A percentile compares a stretch with the other conserved stretches of the same genome.
Conservation (phyloP, 2,888 invertebrate species). For the Parthenolecanium corni region DNA sequence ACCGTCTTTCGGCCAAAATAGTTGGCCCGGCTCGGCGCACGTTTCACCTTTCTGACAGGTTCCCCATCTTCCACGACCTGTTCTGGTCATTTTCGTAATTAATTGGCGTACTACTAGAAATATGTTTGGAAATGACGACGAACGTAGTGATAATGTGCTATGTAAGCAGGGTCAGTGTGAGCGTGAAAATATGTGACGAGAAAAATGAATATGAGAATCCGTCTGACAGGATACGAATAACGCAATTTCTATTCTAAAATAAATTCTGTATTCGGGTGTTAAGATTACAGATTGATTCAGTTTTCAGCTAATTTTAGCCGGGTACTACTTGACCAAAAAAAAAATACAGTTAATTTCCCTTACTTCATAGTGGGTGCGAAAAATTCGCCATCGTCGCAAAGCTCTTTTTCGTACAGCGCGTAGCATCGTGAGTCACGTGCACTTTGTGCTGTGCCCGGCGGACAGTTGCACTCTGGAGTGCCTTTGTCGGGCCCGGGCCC, state of each 20-base stretch:
- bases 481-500: constrained; percentile 51
- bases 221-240: no score
- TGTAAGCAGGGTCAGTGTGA: no score
- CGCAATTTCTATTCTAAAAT: no score
- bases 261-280: no score
- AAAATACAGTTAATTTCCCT: not conserved
- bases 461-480: constrained; percentile 68
- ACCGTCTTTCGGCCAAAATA: constrained; percentile 66
- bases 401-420: constrained; percentile 59
- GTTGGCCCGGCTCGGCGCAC: constrained; percentile 52
- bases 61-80: constrained; percentile 52
- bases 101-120: not conserved
- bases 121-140: not conserved
- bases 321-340: no score
- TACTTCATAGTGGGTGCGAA: constrained; percentile 52
- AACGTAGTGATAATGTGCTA: no score
- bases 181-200: no score
- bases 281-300: no score
- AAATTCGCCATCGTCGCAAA: constrained; percentile 60
- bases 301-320: no score
- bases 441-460: constrained; percentile 64
- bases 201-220: no score
- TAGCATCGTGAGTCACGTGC: constrained; percentile 58
- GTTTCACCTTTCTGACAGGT: constrained; percentile 54
- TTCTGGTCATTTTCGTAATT: constrained; percentile 40